Conservation (phyloP, 2,888 invertebrate genomes). For the Ptychoptera contaminata region DNA sequence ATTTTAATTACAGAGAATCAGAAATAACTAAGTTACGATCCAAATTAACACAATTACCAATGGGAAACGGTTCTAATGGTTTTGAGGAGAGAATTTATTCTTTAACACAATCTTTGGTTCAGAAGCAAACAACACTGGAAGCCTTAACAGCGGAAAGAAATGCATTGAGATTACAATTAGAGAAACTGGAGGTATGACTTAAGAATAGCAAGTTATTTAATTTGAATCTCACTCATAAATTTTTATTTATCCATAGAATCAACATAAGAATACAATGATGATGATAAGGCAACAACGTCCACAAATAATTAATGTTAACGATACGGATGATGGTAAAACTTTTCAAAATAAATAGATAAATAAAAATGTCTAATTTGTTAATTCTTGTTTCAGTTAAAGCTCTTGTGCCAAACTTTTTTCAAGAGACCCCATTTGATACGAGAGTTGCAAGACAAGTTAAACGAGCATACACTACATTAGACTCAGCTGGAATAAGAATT, state of each 20-base stretch:
- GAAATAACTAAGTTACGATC: conserved; percentile 39
- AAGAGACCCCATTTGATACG: conserved; percentile 61
- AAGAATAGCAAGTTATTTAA: conserved; percentile 2
- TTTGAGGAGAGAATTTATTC: conserved; percentile 34
- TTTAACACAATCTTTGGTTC: conserved; percentile 68
- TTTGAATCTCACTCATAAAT: conserved; percentile 1
- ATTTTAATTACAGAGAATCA: conserved; percentile 25
- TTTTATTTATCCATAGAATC: conserved; percentile 24
- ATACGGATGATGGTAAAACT: conserved; percentile 45
- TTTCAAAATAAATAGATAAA: background rate
- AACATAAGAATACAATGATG: conserved; percentile 40
- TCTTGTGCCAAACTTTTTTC: conserved; percentile 51
- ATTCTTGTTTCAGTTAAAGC: conserved; percentile 35
- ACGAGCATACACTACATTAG: conserved; percentile 57
- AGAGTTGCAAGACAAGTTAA: conserved; percentile 59
- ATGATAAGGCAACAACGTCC: conserved; percentile 36
- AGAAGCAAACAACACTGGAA: conserved; percentile 76
- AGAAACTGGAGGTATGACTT: conserved; percentile 52
- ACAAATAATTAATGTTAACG: conserved; percentile 40
- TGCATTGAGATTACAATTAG: conserved; percentile 67
- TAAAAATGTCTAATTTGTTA: background rate
- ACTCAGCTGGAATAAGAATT: conserved; percentile 60
- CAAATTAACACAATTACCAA: conserved; percentile 29
- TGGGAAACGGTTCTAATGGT: conserved; percentile 18
- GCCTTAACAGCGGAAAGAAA: conserved; percentile 69